Evolutionary conservation across 1,140 invertebrate genomes (phyloP), one percentile per base, ranked within the genome.

Genomic region (Drosophila sp.): DNA sequence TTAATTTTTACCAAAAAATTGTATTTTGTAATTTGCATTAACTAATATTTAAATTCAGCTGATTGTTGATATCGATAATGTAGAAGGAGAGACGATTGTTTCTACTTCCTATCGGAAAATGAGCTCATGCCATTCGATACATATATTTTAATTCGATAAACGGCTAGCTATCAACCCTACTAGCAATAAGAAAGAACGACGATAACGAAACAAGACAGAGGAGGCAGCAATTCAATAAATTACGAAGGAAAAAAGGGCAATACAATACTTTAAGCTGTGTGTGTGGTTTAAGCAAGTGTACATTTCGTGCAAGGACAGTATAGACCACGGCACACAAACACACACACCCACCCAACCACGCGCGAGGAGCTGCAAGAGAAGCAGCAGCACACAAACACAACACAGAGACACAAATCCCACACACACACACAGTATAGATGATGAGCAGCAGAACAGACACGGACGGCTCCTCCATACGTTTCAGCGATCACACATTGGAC

Each of bases 401-500:
- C 54, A 36, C 21, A 21, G 21, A 21, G 21, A 63, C 63, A 63
- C 51, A 41, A 67, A 9, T 58, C 40, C 48, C 14, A 51, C 65
- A 57, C 43, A 61, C n/a, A 69, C 45, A 64, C 75, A 69, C 82
- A 87, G 82, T 76, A 82, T 87, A 87, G 83, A 87, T 87, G 83
- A 91, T 91, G 90, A 91, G 90, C 80, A 90, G 89, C 77, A 89
- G 81, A 73, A 89, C 84, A 64, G 74, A 79, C 76, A 72, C 87
- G 71, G 90, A 91, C 66, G 89, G 82, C 69, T 87, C 90, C 76
- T 91, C 95, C 82, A 96, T 97, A 90, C 95, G 96, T 92, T 98
- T 98, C 93, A 98, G 97, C 93, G 97, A 97, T 79, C 97, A 99
- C 93, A 99, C 98, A 76, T 94, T 98, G 89, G 99, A 99, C 94